Evolutionary conservation across 2,797 vertebrate genomes (phyloP).

Genomic region (Pipistrellus pygmaeus): DNA sequence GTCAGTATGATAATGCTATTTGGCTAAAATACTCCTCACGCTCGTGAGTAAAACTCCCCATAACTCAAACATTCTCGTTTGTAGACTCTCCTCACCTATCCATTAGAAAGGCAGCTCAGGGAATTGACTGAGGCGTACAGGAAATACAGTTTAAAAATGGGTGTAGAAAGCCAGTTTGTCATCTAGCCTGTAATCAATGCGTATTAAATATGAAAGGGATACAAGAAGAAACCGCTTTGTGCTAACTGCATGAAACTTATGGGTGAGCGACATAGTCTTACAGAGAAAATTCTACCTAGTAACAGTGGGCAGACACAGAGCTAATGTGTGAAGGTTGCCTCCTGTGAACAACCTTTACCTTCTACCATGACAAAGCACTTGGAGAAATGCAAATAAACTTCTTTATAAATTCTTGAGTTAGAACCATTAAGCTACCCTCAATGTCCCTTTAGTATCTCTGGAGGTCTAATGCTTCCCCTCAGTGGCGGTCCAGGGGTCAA

Average conservation of each 20-base stretch:
- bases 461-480: neutral
- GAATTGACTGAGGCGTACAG: neutral
- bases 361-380: neutral
- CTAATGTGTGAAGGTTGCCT: neutral
- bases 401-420: constrained; percentile 34
- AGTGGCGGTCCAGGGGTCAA: neutral
- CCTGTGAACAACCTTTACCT: neutral
- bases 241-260: neutral
- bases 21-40: neutral
- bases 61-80: neutral
- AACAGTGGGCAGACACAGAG: neutral
- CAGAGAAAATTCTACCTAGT: neutral
- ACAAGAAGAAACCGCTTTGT: neutral
- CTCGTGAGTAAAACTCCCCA: neutral
- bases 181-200: neutral
- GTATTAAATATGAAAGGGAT: neutral
- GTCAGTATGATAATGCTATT: neutral
- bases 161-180: neutral
- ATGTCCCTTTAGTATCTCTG: neutral
- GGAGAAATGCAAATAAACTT: neutral
- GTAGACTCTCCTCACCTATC: neutral
- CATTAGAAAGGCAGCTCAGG: neutral
- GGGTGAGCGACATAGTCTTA: neutral
- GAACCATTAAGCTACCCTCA: neutral
- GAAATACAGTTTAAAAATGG: neutral